Conservation (phyloP, 2,113 vertebrate species). For the Syrmaticus mikado region DNA sequence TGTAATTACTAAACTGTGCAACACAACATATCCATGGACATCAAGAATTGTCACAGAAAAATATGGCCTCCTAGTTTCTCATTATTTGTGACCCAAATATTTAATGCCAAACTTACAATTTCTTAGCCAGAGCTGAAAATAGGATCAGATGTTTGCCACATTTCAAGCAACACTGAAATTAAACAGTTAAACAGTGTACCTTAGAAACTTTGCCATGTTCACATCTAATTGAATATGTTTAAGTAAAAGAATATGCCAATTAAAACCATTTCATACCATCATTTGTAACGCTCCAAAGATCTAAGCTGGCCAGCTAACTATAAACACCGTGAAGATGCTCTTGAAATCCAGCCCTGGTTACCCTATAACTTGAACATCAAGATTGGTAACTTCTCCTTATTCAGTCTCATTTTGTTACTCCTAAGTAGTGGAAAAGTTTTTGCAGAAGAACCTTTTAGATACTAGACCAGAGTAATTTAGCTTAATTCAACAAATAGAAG, state of each 20-base stretch:
- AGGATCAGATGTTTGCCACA: not conserved
- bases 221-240: not conserved
- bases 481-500: not conserved
- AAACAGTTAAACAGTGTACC: not conserved
- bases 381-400: not conserved
- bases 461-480: not conserved
- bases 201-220: not conserved
- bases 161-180: not conserved
- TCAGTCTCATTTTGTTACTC: not conserved
- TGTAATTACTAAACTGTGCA: not conserved
- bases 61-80: not conserved
- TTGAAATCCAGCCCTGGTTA: not conserved
- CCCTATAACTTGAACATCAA: fast-evolving
- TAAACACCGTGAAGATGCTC: not conserved
- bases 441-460: not conserved
- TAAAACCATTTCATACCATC: not conserved
- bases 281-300: not conserved
- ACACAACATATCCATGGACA: not conserved
- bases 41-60: not conserved
- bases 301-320: not conserved
- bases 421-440: not conserved
- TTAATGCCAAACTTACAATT: not conserved
- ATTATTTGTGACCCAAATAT: not conserved
- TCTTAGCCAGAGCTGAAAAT: not conserved
- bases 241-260: not conserved